Base-by-base conservation (phyloP, 2,888 invertebrate species). In the Ochropacha duplaris region DNA sequence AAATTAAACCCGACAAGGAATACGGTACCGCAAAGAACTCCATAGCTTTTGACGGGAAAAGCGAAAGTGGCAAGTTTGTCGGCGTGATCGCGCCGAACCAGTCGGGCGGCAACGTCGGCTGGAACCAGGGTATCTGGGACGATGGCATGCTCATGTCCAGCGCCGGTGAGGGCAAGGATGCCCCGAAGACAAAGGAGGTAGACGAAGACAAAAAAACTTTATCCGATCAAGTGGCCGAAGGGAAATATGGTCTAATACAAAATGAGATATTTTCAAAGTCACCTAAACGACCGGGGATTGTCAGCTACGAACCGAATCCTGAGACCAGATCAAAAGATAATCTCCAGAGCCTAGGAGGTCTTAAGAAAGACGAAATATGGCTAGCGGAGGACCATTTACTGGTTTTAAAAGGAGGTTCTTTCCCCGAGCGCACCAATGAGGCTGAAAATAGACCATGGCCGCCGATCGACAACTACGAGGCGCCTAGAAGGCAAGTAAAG, bases 221-320 rank as follows among this genome's bases (percentile, higher is more conserved):
- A 39, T 95, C 97, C n/a, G 97, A 97, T 88, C 97, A 97, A 88
- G 97, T 97, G 69, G 96, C 96, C 60, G 98, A 98, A 80, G 98
- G 97, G 49, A 97, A 97, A 88, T 98, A 98, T 86, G 97, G 97
- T 34, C 92, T 98, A 6, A 97, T 98, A 68, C 97, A 97, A 79
- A 96, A 96, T 76, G 97, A 97, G 86, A 93, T 97, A 62, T 97
- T 97, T 78, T 88, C 94, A 0, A 94, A 94, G 59, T 91, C 94
- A 2, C 95, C 96, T 1, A 95, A 96, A 78, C 92, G 96, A 55
- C 97, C 97, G 0, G 97, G 96, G 2, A 95, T 98, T 39, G 90
- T 98, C 49, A 97, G 97, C 81, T 98, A 98, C 80, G 94, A 95
- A 54, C 93, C 94, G 6, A 97, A 97, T 76, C 94, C 96, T 0